Base-by-base conservation (phyloP, 1,140 invertebrate species). In the roundworm (Caenorhabditis elegans) region DNA sequence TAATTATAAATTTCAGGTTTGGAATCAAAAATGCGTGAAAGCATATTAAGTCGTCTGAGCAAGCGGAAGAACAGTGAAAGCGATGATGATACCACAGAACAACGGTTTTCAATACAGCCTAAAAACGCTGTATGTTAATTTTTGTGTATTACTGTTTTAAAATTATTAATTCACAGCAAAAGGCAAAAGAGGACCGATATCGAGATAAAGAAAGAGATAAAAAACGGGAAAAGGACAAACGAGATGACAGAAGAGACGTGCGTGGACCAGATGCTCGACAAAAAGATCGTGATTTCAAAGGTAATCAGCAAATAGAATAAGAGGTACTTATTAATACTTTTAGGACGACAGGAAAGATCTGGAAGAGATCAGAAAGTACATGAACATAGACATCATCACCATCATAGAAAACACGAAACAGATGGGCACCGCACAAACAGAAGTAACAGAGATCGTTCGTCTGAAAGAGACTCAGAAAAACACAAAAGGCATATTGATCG, bases 61-160 rank as follows among this genome's bases (percentile, higher is more conserved):
- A 70, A 39, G 13, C 17, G 60, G n/a, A 70, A 70, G 22, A 3
- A 11, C 3, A 70, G 60, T 39, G 60, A 70, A 39, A 70, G 60
- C n/a, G 60, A 70, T 19, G 78, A 79, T 28, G 78, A 79, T 26
- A 51, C 43, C 3, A 49, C 77, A 6, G 77, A 51, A 17, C 51
- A 79, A 24, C 34, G 51, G 3, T 79, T 79, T 43, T 43, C 78
- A 13, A 79, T 79, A 10, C 78, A 79, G 39, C 78, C 78, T 24
- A 70, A 70, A 46, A 53, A 79, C 28, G 49, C 78, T 17, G 78
- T 65, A 26, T 24, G 22, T 22, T n/a, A n/a, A n/a, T 24, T 26
- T 65, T 47, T n/a, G 53, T 51, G 11, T 19, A 2, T 70, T 28
- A 11, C 0, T 65, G 10, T 26, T 79, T 36, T 39, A 43, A 17